Percentiles rank a stretch among this genome's conserved stretches.
Evolutionary conservation across 1,140 invertebrate genomes (phyloP).

Genomic region (Drosophila littoralis): DNA sequence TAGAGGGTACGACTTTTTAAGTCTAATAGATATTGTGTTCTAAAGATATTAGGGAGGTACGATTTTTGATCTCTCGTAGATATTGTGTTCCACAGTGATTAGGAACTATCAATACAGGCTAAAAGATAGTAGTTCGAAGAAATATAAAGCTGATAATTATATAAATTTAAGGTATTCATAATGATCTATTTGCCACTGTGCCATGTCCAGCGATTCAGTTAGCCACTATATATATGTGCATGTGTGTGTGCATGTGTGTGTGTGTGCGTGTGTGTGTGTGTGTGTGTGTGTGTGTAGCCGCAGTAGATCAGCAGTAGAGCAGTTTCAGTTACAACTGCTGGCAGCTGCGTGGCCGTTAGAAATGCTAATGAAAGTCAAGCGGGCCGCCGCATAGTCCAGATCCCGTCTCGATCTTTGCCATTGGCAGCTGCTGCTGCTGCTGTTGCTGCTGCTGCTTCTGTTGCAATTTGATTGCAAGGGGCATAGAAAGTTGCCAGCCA

Average conservation of each 20-base stretch:
- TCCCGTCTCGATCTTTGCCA: slow-evolving; percentile 45
- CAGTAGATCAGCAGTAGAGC: slow-evolving; percentile 50
- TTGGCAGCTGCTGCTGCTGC: slow-evolving; percentile 60
- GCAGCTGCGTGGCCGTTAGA: slow-evolving; percentile 82
- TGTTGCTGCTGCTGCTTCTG: slow-evolving; percentile 31
- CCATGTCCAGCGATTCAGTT: slow-evolving; percentile 34
- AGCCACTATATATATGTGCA: background rate
- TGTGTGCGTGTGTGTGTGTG: slow-evolving; percentile 17
- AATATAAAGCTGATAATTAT: background rate
- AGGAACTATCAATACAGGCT: too few species aligned
- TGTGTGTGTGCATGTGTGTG: background rate
- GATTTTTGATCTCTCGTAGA: too few species aligned
- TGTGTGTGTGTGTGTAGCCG: slow-evolving; percentile 26
- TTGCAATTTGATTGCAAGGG: slow-evolving; percentile 73
- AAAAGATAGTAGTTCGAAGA: too few species aligned
- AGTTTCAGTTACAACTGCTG: slow-evolving; percentile 51
- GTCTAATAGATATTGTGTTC: too few species aligned
- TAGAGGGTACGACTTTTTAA: too few species aligned
- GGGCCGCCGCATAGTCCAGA: slow-evolving; percentile 24
- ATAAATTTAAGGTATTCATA: background rate
- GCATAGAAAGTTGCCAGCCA: slow-evolving; percentile 77
- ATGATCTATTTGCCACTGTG: slow-evolving; percentile 19
- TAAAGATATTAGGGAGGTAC: too few species aligned
- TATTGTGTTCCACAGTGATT: too few species aligned
- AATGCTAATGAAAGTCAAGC: slow-evolving; percentile 81